These are phyloP conservation scores for Calonectris borealis DNA, from an alignment of 2,113 vertebrate genomes.

Conservation along the genomic window DNA sequence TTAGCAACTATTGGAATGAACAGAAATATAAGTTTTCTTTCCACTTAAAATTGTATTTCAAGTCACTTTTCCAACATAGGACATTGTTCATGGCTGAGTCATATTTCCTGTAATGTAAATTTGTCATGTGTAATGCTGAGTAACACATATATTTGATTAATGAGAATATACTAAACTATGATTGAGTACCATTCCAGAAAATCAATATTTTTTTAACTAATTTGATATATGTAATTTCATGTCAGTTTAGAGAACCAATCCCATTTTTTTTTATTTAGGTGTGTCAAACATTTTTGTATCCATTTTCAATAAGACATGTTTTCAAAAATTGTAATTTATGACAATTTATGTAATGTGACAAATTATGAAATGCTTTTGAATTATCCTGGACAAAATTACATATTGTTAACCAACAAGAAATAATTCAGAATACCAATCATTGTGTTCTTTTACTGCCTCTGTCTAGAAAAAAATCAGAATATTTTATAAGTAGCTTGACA, in stretches of 20 bases:
- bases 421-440: neutral
- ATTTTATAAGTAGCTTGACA: neutral
- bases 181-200: neutral
- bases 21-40: neutral
- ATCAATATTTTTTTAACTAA: neutral
- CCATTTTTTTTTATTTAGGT: neutral
- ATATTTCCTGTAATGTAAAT: neutral
- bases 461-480: neutral
- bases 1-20: neutral
- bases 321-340: neutral
- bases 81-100: neutral
- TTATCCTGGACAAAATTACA: neutral
- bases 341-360: neutral
- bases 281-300: neutral
- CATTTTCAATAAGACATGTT: neutral
- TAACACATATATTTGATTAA: neutral
- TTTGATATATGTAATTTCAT: neutral
- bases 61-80: neutral
- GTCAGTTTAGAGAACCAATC: neutral
- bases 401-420: neutral
- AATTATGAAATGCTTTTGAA: neutral
- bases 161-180: neutral
- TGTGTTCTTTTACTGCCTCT: neutral
- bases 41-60: neutral
- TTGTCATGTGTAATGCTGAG: neutral